Evolutionary conservation across 2,113 vertebrate species (phyloP).

Genomic region (Xenopus borealis): DNA sequence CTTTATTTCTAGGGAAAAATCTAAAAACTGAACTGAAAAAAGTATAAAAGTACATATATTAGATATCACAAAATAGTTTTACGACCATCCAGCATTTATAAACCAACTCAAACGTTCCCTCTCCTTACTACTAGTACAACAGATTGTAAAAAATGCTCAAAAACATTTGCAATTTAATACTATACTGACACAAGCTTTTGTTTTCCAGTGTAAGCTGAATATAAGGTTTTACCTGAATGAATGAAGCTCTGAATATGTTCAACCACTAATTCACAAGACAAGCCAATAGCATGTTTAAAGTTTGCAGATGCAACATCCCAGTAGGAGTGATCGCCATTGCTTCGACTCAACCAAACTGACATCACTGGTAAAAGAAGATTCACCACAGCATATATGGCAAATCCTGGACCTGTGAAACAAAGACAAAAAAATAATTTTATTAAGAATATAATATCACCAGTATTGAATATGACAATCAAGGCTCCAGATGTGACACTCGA

Average conservation of each 20-base stretch:
- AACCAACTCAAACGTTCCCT: no score
- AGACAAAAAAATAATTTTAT: not conserved
- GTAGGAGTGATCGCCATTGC: slow-evolving; percentile 89
- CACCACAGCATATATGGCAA: slow-evolving; percentile 91
- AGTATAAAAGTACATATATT: no score
- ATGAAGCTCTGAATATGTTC: slow-evolving; percentile 93
- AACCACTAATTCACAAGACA: slow-evolving; percentile 93
- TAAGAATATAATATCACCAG: no score
- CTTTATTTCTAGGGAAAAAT: no score
- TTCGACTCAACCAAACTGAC: slow-evolving; percentile 92
- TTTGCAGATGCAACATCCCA: slow-evolving; percentile 93
- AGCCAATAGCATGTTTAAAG: slow-evolving; percentile 95
- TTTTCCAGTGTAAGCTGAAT: not conserved
- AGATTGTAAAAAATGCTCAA: not conserved
- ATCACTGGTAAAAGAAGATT: slow-evolving; percentile 95
- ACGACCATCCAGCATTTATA: no score
- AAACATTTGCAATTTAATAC: not conserved
- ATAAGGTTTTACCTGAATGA: slow-evolving; percentile 72
- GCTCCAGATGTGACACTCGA: no score
- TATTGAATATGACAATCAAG: no score
- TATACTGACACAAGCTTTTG: not conserved
- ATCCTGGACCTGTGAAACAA: slow-evolving; percentile 80
- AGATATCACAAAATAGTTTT: no score
- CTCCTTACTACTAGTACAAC: not conserved
- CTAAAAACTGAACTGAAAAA: no score